Conservation (phyloP, 2,888 invertebrate genomes). For the Scaeva pyrastri region DNA sequence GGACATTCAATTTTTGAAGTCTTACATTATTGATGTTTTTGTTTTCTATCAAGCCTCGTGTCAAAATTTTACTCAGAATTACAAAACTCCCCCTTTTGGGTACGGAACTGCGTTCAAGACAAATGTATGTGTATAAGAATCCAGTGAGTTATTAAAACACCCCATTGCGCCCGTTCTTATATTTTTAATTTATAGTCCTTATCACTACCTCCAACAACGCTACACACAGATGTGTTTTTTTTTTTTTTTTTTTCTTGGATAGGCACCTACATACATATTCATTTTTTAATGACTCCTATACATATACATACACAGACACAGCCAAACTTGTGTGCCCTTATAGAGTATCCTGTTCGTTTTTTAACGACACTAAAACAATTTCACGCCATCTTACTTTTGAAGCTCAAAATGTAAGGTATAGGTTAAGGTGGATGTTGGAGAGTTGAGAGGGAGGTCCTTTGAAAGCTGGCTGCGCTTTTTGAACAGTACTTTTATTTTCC, state of each 20-base stretch:
- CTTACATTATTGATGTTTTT: no score
- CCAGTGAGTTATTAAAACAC: conserved; percentile 62
- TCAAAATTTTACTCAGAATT: neutral
- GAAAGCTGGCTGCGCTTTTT: conserved; percentile 60
- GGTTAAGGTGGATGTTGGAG: neutral
- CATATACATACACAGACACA: conserved; percentile 25
- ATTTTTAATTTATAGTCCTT: conserved; percentile 69
- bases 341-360: conserved; percentile 41
- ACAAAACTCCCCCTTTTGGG: neutral
- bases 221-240: conserved; percentile 11
- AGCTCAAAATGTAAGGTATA: conserved; percentile 3
- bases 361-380: conserved; percentile 68
- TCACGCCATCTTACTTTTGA: conserved; percentile 65
- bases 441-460: conserved; percentile 52
- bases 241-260: neutral
- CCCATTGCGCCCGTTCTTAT: conserved; percentile 30
- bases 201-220: conserved; percentile 33
- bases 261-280: neutral
- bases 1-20: no score
- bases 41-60: no score
- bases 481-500: conserved; percentile 24
- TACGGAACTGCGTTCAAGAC: conserved; percentile 1
- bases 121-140: conserved; percentile 43
- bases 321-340: neutral
- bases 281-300: conserved; percentile 14